These are phyloP conservation scores for Aptenodytes forsteri DNA, from an alignment of 2,113 vertebrate species.

Conservation along the genomic window DNA sequence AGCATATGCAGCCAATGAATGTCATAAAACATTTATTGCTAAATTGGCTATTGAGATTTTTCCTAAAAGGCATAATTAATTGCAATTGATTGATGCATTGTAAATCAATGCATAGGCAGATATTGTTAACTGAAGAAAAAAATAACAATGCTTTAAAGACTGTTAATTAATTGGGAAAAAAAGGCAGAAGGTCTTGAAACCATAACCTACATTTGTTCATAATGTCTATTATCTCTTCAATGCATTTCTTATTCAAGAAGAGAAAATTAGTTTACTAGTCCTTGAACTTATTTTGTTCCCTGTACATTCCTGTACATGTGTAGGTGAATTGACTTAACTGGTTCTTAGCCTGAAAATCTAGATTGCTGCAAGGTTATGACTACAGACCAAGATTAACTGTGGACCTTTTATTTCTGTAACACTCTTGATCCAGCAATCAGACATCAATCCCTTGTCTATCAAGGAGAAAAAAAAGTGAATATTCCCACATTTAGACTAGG, in stretches of 20 bases:
- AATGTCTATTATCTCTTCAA: neutral
- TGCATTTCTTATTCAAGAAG: neutral
- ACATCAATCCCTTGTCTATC: neutral
- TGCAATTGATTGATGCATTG: neutral
- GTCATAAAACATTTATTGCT: neutral
- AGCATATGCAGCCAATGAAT: neutral
- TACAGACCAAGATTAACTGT: neutral
- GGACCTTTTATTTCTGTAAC: neutral
- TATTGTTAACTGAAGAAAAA: neutral
- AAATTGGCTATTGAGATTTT: neutral
- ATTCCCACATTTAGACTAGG: neutral
- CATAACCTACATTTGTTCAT: neutral
- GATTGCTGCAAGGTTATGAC: neutral
- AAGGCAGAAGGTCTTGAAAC: neutral
- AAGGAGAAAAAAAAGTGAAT: neutral
- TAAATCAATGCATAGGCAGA: neutral
- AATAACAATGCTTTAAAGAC: neutral
- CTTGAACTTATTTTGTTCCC: neutral
- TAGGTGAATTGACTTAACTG: neutral
- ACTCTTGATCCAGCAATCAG: neutral
- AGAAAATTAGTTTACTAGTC: neutral
- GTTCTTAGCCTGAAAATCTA: neutral
- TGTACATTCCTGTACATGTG: fast-evolving
- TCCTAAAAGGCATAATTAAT: neutral
- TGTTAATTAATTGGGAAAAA: neutral